Conservation (phyloP, 2,797 vertebrate species). For the Gymnopithys bicolor region DNA sequence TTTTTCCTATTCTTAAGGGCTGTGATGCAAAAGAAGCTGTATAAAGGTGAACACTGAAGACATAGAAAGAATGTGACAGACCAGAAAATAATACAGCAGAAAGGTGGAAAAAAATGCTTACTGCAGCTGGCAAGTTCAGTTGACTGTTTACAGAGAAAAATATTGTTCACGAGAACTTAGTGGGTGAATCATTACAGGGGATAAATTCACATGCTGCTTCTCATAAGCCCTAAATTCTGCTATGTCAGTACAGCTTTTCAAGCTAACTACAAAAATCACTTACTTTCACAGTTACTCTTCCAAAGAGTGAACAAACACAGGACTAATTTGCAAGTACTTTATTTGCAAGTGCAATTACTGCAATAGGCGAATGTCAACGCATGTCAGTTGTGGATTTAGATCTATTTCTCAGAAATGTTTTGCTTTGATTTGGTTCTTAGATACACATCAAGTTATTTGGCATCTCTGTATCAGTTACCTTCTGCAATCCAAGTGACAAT, state of each 20-base stretch:
- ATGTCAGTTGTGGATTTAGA: background rate
- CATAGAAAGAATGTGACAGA: background rate
- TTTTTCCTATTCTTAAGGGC: background rate
- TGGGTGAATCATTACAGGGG: background rate
- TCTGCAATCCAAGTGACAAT: background rate
- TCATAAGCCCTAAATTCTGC: background rate
- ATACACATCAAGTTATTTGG: background rate
- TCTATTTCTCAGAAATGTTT: conserved; percentile 17
- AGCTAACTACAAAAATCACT: background rate
- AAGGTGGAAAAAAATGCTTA: background rate
- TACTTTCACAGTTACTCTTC: background rate
- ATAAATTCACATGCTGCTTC: background rate
- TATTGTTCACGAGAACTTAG: background rate
- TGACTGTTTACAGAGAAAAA: background rate
- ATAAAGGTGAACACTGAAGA: background rate
- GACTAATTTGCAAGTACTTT: background rate
- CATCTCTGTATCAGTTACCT: background rate
- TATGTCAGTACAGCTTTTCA: background rate
- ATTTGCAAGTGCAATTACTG: background rate
- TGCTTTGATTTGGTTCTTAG: background rate
- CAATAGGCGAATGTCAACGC: background rate
- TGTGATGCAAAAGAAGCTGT: background rate
- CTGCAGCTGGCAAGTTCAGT: background rate
- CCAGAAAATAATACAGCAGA: background rate
- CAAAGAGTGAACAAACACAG: background rate